Conservation (phyloP, 64 coral and sea anemone species). For the Stichodactyla mertensii region DNA sequence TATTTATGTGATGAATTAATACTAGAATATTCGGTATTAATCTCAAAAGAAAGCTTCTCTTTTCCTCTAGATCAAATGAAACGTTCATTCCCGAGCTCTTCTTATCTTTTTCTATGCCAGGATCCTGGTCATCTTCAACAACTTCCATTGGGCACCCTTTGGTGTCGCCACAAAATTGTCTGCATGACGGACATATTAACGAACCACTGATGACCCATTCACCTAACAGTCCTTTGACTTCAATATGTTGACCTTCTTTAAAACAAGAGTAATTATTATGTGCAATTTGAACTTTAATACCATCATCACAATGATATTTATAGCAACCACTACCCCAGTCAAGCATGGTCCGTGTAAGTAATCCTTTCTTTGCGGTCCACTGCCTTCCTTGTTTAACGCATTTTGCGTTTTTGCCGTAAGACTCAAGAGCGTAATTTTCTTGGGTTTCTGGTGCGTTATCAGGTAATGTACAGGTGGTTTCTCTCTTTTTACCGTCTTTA, state of each 20-base stretch:
- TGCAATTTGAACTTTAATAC: constrained; percentile 55
- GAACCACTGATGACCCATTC: constrained; percentile 82
- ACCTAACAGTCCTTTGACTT: constrained; percentile 50
- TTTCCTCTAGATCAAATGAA: neutral
- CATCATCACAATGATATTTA: constrained; percentile 64
- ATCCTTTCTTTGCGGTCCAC: constrained; percentile 73
- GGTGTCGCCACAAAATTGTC: constrained; percentile 62
- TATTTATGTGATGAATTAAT: no score
- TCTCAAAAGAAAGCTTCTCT: neutral
- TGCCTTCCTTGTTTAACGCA: constrained; percentile 67
- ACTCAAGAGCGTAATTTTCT: constrained; percentile 82
- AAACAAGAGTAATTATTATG: constrained; percentile 62
- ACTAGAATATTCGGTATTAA: neutral
- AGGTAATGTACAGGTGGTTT: constrained; percentile 73
- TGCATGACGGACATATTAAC: constrained; percentile 71
- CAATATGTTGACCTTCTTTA: constrained; percentile 68
- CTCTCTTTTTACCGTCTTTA: constrained; percentile 62
- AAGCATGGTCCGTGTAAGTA: constrained; percentile 87
- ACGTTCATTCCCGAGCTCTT: neutral
- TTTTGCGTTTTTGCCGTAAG: constrained; percentile 40
- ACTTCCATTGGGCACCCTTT: constrained; percentile 50
- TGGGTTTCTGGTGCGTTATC: constrained; percentile 56
- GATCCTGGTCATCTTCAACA: neutral
- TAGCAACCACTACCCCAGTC: constrained; percentile 99
- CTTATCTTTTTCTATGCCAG: constrained; percentile 20